phyloP scores from a whole-genome alignment of 2,113 vertebrate species.

The Galemys pyrenaicus region DNA sequence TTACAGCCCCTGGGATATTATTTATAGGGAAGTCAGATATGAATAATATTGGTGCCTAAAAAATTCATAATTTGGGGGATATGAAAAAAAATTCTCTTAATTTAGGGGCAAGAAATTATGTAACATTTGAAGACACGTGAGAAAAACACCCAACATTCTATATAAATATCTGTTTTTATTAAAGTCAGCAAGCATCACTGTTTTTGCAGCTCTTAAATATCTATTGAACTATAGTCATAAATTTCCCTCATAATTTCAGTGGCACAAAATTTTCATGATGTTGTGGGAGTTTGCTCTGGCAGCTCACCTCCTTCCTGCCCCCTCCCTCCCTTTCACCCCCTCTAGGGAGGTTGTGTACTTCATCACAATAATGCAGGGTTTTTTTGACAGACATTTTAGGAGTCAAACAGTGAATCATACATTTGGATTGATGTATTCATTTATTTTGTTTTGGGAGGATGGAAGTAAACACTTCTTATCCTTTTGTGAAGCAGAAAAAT shows the following conservation, averaged over 20 bases:
- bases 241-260: conserved; percentile 8
- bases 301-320: not conserved
- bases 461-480: not conserved
- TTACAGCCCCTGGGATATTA: conserved; percentile 36
- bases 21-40: conserved; percentile 4
- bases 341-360: not conserved
- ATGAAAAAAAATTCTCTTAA: not conserved
- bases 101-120: conserved; percentile 4
- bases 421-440: not conserved
- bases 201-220: not conserved
- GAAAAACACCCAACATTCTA: not conserved
- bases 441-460: not conserved
- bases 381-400: not conserved
- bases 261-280: not conserved
- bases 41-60: conserved; percentile 30
- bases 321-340: too few species aligned
- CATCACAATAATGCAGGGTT: not conserved
- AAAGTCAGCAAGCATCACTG: not conserved
- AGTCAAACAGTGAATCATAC: not conserved
- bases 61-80: not conserved
- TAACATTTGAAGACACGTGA: not conserved
- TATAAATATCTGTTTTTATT: conserved; percentile 19
- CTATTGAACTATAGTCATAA: not conserved
- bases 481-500: not conserved
- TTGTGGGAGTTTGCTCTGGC: not conserved